Percentiles rank a stretch among this genome's conserved stretches.
Conservation (phyloP, 2,113 vertebrate species). For the Alouatta palliata region DNA sequence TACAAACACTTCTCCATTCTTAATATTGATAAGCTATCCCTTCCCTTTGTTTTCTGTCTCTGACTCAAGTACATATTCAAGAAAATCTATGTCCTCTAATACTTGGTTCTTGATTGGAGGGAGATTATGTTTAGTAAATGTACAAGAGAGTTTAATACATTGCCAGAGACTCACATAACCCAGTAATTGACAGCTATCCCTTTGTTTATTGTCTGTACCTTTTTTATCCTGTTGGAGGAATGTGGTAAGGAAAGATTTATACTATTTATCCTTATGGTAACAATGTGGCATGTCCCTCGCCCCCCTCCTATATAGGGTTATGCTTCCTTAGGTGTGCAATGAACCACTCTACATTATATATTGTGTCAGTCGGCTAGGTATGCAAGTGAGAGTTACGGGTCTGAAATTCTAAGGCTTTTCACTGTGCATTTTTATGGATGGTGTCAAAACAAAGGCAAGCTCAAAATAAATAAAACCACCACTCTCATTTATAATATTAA, state of each 20-base stretch:
- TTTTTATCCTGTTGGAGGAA: neutral
- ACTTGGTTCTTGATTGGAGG: neutral
- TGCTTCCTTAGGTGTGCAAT: constrained; percentile 40
- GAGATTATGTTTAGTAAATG: neutral
- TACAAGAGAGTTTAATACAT: neutral
- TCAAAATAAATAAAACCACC: constrained; percentile 54
- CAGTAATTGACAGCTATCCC: neutral
- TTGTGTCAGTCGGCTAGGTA: constrained; percentile 29
- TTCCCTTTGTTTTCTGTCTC: neutral
- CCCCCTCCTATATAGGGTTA: neutral
- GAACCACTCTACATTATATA: constrained; percentile 19
- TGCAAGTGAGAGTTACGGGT: constrained; percentile 32
- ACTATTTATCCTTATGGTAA: neutral
- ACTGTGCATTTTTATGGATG: constrained; percentile 21
- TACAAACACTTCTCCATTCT: neutral
- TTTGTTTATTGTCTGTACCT: neutral
- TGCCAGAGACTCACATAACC: neutral
- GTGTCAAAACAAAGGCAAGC: constrained; percentile 49
- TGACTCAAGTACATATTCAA: neutral
- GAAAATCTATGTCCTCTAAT: neutral
- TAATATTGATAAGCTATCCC: neutral
- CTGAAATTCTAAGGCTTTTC: constrained; percentile 31
- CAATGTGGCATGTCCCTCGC: neutral
- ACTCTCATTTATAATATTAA: neutral
- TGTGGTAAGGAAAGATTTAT: neutral